Percentiles rank a stretch among this genome's conserved stretches.
phyloP scores from a whole-genome alignment of 2,888 invertebrate genomes.

The Corbicula japonica region DNA sequence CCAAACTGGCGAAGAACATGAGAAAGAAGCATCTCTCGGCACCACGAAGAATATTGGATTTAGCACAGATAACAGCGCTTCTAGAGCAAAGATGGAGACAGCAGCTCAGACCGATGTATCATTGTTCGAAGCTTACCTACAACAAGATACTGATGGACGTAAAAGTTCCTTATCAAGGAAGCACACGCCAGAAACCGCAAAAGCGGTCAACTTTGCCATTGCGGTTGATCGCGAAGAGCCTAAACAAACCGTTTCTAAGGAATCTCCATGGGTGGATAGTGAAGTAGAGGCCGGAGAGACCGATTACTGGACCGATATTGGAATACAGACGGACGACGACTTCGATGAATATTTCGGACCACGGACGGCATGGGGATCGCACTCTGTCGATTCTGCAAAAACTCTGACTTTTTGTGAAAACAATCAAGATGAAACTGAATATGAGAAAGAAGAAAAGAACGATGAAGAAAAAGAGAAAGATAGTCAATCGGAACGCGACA shows the following conservation, averaged over 20 bases:
- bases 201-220: no score
- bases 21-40: not conserved
- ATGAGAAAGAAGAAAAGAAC: not conserved
- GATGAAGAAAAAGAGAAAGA: constrained; percentile 9
- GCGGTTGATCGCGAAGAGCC: not conserved
- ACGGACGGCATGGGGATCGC: not conserved
- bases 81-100: no score
- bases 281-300: constrained; percentile 12
- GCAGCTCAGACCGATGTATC: no score
- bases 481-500: not conserved
- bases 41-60: no score
- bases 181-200: no score
- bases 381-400: constrained; percentile 6
- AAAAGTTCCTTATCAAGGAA: no score
- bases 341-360: not conserved
- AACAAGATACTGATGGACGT: no score
- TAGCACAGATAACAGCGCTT: no score
- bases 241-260: not conserved
- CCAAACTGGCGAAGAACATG: constrained; percentile 15
- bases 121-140: no score
- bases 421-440: constrained; percentile 3
- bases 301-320: constrained; percentile 16
- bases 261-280: not conserved
- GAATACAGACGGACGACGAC: constrained; percentile 12
- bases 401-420: constrained; percentile 13